Evolutionary conservation across 92 coral and sea anemone genomes (phyloP).

Genomic region (Virgularia gustaviana): DNA sequence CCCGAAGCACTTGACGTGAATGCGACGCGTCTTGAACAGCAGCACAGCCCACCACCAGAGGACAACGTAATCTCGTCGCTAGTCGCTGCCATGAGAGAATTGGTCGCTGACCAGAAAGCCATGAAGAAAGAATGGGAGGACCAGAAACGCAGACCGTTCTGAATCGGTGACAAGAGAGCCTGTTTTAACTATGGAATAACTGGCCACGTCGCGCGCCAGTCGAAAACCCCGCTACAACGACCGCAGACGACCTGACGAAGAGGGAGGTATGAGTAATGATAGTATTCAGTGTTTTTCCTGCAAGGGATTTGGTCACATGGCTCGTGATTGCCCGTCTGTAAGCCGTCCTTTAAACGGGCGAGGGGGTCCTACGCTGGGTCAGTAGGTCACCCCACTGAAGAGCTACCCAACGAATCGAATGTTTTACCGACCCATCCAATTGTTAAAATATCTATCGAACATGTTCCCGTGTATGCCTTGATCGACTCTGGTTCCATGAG

Average conservation of each 20-base stretch:
- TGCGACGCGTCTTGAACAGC: no score
- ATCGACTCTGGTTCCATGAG: no score
- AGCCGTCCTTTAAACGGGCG: constrained; percentile 8
- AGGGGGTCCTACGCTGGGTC: constrained; percentile 9
- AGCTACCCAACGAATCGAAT: not conserved
- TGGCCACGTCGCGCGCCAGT: not conserved
- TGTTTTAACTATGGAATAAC: not conserved
- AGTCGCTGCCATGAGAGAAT: constrained; percentile 8
- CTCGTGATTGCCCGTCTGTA: constrained; percentile 1
- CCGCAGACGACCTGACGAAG: no score
- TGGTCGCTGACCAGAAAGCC: not conserved
- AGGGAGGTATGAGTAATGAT: no score
- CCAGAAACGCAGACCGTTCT: not conserved
- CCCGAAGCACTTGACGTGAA: no score
- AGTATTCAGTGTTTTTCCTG: no score
- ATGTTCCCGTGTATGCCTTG: constrained; percentile 8
- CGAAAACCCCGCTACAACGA: no score
- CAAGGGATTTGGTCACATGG: not conserved
- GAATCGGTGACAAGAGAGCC: not conserved
- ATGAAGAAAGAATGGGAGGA: not conserved
- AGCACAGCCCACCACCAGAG: not conserved
- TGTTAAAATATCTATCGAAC: not conserved
- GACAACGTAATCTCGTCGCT: not conserved
- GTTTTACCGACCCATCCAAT: constrained; percentile 19
- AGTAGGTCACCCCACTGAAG: constrained; percentile 1